phyloP scores from a whole-genome alignment of 2,797 vertebrate genomes.

The Hirundo rustica region DNA sequence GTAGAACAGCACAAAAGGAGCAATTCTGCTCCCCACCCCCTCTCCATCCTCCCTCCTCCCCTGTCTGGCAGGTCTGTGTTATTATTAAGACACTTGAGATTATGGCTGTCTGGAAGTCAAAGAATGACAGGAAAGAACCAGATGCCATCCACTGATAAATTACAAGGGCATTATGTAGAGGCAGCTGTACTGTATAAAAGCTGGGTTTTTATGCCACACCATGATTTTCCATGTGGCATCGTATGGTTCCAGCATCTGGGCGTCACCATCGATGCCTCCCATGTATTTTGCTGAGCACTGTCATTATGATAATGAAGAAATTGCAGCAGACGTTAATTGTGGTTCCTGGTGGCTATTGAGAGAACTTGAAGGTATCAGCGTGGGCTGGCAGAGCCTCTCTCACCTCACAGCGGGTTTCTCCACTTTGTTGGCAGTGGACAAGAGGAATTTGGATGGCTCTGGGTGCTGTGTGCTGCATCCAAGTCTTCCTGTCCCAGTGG shows the following conservation, averaged over 20 bases:
- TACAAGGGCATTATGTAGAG: conserved; percentile 65
- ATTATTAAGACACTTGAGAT: conserved; percentile 73
- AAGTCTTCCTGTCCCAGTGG: neutral
- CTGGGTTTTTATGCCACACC: conserved; percentile 25
- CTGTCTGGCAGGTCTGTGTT: conserved; percentile 68
- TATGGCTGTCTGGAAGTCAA: conserved; percentile 65
- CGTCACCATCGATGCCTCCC: conserved; percentile 7
- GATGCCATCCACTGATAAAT: conserved; percentile 70
- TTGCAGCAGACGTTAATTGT: conserved; percentile 70
- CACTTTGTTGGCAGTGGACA: neutral
- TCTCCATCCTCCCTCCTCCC: conserved; percentile 1
- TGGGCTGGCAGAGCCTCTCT: neutral
- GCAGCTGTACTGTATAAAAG: conserved; percentile 70
- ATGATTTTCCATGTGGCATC: conserved; percentile 66
- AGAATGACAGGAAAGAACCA: conserved; percentile 67
- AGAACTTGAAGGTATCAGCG: neutral
- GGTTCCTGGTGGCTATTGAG: conserved; percentile 37
- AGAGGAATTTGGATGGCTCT: neutral
- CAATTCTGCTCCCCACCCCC: neutral
- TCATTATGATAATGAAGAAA: conserved; percentile 73
- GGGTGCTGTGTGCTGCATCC: neutral
- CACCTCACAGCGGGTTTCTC: neutral
- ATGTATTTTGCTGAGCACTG: conserved; percentile 65
- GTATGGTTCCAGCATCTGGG: conserved; percentile 69
- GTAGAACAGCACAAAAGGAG: conserved; percentile 30